phyloP scores from a whole-genome alignment of 1,140 invertebrate species.

The Drosophila kepulauana region DNA sequence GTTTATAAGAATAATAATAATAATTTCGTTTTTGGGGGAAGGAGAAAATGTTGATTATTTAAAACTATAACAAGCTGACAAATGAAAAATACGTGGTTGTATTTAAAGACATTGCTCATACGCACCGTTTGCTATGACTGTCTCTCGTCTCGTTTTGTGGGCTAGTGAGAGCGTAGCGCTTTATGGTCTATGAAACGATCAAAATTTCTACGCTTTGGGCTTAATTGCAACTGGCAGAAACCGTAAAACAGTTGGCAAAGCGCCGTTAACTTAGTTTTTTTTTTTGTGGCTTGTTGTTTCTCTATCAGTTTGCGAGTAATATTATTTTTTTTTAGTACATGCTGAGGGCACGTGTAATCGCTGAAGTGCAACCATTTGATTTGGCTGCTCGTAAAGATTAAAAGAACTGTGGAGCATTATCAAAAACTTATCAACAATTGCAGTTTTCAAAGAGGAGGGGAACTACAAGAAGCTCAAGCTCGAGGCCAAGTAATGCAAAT shows the following conservation, averaged over 20 bases:
- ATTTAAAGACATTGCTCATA: slow-evolving; percentile 67
- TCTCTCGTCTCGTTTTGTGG: slow-evolving; percentile 30
- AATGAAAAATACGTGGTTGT: slow-evolving; percentile 3
- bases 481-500: slow-evolving; percentile 65
- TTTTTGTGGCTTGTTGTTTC: not conserved
- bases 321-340: slow-evolving; percentile 20
- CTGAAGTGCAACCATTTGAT: slow-evolving; percentile 39
- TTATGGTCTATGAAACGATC: slow-evolving; percentile 79
- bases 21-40: not conserved
- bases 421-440: slow-evolving; percentile 35
- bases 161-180: slow-evolving; percentile 53
- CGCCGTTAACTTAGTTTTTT: slow-evolving; percentile 58
- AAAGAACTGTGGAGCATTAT: slow-evolving; percentile 30
- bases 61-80: slow-evolving; percentile 17
- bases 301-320: not conserved
- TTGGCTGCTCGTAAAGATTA: slow-evolving; percentile 30
- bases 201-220: slow-evolving; percentile 73
- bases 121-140: slow-evolving; percentile 61
- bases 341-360: slow-evolving; percentile 37
- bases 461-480: slow-evolving; percentile 11
- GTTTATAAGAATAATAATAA: not conserved
- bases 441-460: not conserved
- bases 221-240: slow-evolving; percentile 66
- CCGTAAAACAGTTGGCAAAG: slow-evolving; percentile 76
- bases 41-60: not conserved